These are phyloP conservation scores for Brachyptera risi DNA, from an alignment of 2,888 invertebrate species.

Conservation along the genomic window DNA sequence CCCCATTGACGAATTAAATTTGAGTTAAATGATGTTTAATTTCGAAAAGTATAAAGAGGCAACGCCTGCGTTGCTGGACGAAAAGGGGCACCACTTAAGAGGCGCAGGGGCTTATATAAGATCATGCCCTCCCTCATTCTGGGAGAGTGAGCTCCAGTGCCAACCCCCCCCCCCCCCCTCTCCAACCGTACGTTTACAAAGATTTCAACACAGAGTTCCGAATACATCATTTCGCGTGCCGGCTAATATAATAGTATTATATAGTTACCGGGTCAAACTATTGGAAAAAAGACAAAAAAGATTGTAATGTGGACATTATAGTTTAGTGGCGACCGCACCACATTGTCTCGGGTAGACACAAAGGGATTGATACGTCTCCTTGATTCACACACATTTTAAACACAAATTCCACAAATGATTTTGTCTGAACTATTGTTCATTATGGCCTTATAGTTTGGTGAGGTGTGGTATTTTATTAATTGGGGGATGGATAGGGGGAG, in stretches of 20 bases:
- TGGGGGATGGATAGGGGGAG: too few species aligned
- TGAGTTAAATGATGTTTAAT: conserved; percentile 32
- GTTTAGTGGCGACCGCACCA: too few species aligned
- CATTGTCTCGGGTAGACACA: too few species aligned
- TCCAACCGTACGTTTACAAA: neutral
- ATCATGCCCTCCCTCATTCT: conserved; percentile 53
- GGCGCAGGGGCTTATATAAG: conserved; percentile 56
- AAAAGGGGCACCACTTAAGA: conserved; percentile 50
- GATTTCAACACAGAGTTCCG: neutral
- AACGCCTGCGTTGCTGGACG: conserved; percentile 52
- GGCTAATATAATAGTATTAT: neutral
- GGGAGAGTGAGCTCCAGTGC: conserved; percentile 30
- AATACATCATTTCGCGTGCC: neutral
- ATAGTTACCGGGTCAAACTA: neutral
- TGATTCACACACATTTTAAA: too few species aligned
- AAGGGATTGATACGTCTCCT: too few species aligned
- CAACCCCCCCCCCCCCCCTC: conserved; percentile 24
- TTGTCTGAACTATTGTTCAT: too few species aligned
- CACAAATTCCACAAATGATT: too few species aligned
- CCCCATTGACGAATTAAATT: conserved; percentile 40
- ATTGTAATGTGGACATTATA: too few species aligned
- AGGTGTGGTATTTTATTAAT: too few species aligned
- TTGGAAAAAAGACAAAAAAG: neutral
- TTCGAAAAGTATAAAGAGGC: conserved; percentile 40
- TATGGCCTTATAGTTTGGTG: too few species aligned